These are phyloP conservation scores for Tyto alba DNA, from an alignment of 2,113 vertebrate species.

Conservation along the genomic window DNA sequence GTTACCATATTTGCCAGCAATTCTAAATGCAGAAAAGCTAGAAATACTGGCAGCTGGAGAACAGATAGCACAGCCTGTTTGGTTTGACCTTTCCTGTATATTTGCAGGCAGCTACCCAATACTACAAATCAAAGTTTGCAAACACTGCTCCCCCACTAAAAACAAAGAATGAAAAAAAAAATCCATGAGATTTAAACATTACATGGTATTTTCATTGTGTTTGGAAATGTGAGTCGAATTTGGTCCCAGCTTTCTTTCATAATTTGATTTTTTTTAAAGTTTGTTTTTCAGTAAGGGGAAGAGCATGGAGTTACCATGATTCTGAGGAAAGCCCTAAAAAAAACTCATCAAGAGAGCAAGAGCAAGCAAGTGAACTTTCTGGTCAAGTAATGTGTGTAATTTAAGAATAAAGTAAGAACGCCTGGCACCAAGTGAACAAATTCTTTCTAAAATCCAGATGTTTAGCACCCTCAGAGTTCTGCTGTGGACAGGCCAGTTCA, in stretches of 20 bases:
- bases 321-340: not conserved
- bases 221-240: not conserved
- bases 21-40: not conserved
- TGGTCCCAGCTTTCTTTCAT: not conserved
- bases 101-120: not conserved
- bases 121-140: not conserved
- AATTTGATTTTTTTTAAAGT: not conserved
- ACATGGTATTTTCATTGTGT: not conserved
- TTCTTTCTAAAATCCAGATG: not conserved
- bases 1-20: not conserved
- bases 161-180: not conserved
- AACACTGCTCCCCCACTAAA: not conserved
- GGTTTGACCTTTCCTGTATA: not conserved
- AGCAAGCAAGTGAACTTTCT: not conserved
- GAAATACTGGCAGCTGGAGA: constrained; percentile 16
- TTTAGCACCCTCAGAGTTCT: not conserved
- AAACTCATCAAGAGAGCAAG: not conserved
- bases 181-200: not conserved
- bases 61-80: not conserved
- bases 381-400: not conserved
- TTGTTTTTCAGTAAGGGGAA: not conserved
- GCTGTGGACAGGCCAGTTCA: not conserved
- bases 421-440: not conserved
- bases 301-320: not conserved
- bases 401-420: not conserved